Base-by-base conservation (phyloP, 2,888 invertebrate genomes). In the Agonopterix arenella region DNA sequence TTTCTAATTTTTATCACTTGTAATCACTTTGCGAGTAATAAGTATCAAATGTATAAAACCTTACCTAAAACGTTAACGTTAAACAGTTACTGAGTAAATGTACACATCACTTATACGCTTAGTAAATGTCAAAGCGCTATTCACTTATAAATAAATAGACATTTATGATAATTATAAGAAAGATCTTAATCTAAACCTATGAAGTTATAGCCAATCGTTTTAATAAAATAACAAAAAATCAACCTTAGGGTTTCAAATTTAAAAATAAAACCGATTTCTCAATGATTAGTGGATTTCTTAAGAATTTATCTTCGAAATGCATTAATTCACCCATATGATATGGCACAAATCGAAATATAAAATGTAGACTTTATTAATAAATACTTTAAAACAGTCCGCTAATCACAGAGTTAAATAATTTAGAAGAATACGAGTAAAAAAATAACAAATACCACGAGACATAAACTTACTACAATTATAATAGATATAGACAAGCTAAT, bases 1-100 rank as follows among this genome's bases (percentile, higher is more conserved):
- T 54, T 60, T 68, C 76, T 84, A 71, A 70, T 72, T 57, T 62
- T 73, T 86, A 88, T 89, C 88, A 88, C 88, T 81, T 89, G 75
- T 78, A 81, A 88, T 88, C 88, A 88, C 85, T 77, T 84, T 80
- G 83, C 82, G 84, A 84, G 80, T 86, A 78, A 76, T 83, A 84
- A 82, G 85, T 89, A 88, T 88, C 88, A 88, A 89, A 88, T 85
- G 88, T 89, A 86, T 88, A 84, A 88, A 84, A 84, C 53, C 80
- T 86, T 80, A 80, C 65, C 78, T 81, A 79, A 69, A 75, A 70
- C 60, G 55, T 81, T 81, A 81, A 82, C 73, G 59, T 80, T 80
- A 80, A 76, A 80, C 76, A 76, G 72, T 81, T 78, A 79, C 66
- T 73, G 81, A 85, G 80, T 84, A 83, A 78, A 80, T 73, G 79